Conservation (phyloP, 2,797 vertebrate species). For the Pangasius krempfi region DNA sequence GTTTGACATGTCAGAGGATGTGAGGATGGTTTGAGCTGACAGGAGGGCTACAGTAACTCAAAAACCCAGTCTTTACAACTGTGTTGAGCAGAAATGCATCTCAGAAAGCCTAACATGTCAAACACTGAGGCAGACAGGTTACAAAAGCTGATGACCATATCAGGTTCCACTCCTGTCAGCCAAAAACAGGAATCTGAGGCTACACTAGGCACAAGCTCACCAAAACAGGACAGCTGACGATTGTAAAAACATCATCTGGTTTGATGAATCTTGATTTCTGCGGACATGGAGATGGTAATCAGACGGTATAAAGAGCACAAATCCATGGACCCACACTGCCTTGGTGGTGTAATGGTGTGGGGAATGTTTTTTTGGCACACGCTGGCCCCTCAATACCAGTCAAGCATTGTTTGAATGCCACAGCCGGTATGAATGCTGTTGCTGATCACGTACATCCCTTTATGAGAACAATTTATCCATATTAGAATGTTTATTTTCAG, state of each 20-base stretch:
- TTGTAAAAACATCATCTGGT: background rate
- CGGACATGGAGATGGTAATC: background rate
- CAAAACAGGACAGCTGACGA: background rate
- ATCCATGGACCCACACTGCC: background rate
- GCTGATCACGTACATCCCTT: background rate
- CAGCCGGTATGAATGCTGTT: background rate
- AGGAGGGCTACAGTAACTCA: background rate
- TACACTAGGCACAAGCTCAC: background rate
- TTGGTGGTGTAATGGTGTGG: background rate
- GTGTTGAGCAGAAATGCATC: background rate
- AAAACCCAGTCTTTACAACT: background rate
- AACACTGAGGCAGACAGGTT: background rate
- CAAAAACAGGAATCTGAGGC: background rate
- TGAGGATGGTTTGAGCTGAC: background rate
- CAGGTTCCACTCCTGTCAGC: background rate
- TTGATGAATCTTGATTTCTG: background rate
- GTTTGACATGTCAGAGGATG: background rate
- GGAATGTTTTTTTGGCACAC: background rate
- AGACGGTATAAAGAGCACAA: background rate
- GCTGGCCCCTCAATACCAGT: background rate
- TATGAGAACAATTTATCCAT: background rate
- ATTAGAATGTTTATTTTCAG: background rate
- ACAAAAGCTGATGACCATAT: background rate
- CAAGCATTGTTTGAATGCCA: background rate
- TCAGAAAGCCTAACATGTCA: background rate